These are phyloP conservation scores for Cheilosia vernalis DNA, from an alignment of 2,888 invertebrate species.

Conservation along the genomic window DNA sequence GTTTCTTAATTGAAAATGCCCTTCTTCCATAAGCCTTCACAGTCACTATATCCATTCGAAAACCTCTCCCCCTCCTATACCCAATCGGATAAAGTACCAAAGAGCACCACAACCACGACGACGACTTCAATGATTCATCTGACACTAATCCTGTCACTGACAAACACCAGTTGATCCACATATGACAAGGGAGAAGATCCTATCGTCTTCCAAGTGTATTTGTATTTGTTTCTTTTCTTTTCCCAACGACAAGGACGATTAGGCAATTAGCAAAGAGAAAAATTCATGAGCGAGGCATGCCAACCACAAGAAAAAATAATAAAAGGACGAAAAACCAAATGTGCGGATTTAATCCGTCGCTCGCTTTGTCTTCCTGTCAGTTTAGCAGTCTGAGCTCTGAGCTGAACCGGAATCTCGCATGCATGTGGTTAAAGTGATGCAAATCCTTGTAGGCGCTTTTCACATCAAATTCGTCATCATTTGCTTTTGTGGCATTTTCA, in stretches of 20 bases:
- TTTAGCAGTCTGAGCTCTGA: constrained; percentile 67
- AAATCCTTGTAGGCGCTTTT: constrained; percentile 74
- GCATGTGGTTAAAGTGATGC: constrained; percentile 30
- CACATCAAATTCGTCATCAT: constrained; percentile 73
- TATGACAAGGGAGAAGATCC: constrained; percentile 65
- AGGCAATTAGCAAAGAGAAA: constrained; percentile 65
- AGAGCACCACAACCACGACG: neutral
- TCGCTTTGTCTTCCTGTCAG: constrained; percentile 72
- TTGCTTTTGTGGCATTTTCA: constrained; percentile 75
- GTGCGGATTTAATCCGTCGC: constrained; percentile 71
- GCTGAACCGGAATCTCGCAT: constrained; percentile 24
- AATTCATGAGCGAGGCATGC: constrained; percentile 23
- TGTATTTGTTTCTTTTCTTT: constrained; percentile 1
- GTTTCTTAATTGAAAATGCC: no score
- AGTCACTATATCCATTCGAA: no score
- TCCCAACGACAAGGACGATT: constrained; percentile 65
- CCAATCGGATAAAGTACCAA: no score
- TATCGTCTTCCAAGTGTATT: constrained; percentile 39
- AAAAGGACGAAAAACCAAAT: constrained; percentile 56
- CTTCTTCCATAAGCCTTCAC: no score
- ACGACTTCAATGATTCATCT: constrained; percentile 34
- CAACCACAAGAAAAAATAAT: neutral
- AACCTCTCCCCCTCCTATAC: no score
- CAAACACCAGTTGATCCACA: constrained; percentile 68
- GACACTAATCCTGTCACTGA: constrained; percentile 69